phyloP scores from a whole-genome alignment of 1,140 invertebrate genomes.

The Conus betulinus region DNA sequence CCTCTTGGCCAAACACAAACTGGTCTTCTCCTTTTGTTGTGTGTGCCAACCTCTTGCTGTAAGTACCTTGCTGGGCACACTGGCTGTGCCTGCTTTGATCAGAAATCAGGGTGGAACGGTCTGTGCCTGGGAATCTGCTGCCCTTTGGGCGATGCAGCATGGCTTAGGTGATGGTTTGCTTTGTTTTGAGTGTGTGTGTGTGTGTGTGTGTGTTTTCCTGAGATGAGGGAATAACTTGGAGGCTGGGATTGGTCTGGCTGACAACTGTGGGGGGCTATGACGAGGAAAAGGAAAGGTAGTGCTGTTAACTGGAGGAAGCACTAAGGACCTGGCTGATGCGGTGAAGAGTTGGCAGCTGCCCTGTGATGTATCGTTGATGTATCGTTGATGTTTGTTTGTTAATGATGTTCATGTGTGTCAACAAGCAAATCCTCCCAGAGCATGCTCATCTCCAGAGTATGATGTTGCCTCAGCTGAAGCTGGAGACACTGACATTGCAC shows the following conservation, averaged over 20 bases:
- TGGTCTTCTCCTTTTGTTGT: slow-evolving; percentile 76
- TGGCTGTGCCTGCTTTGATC: neutral
- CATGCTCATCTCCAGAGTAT: neutral
- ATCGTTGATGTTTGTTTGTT: neutral
- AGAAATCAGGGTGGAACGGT: neutral
- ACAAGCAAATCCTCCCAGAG: neutral
- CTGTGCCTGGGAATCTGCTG: neutral
- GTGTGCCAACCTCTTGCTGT: slow-evolving; percentile 72
- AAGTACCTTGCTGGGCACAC: slow-evolving; percentile 54
- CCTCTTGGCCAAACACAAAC: slow-evolving; percentile 74
- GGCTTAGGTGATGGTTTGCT: neutral
- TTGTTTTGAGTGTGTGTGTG: neutral
- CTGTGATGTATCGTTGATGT: neutral
- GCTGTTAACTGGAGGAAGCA: neutral
- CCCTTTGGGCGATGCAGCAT: too few relatives aligned
- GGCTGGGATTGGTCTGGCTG: too few relatives aligned
- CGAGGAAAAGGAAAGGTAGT: neutral
- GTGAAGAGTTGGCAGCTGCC: neutral
- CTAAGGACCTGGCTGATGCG: neutral
- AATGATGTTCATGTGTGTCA: neutral
- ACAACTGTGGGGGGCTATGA: neutral
- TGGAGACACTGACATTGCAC: neutral
- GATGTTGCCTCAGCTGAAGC: neutral
- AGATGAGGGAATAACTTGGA: too few relatives aligned
- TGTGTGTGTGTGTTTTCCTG: neutral